phyloP scores from a whole-genome alignment of 2,888 invertebrate species.

The Latrodectus elegans region DNA sequence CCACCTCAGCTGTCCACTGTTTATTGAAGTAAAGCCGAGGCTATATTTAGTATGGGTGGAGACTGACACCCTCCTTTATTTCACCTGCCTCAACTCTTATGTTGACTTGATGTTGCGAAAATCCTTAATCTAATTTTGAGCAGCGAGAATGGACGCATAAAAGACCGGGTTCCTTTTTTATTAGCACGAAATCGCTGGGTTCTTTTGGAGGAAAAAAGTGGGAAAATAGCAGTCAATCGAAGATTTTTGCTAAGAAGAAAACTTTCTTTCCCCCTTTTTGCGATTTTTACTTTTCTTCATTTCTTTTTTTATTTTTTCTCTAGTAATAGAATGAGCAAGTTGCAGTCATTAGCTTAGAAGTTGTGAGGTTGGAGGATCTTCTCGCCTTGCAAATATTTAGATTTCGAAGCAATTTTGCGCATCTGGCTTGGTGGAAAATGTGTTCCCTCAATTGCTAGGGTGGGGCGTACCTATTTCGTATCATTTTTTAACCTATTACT shows the following conservation, averaged over 20 bases:
- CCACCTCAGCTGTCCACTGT: conserved; percentile 62
- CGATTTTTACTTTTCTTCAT: conserved; percentile 7
- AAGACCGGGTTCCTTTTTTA: conserved; percentile 64
- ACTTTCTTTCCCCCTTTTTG: conserved; percentile 39
- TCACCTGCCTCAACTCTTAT: conserved; percentile 64
- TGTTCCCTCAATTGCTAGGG: conserved; percentile 49
- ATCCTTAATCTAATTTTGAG: conserved; percentile 68
- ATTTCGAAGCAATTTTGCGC: conserved; percentile 22
- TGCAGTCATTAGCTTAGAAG: conserved; percentile 57
- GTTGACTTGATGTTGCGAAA: conserved; percentile 68
- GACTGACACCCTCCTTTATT: conserved; percentile 48
- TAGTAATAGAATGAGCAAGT: conserved; percentile 28
- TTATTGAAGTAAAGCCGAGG: conserved; percentile 61
- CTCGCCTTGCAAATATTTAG: conserved; percentile 25
- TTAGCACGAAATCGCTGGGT: conserved; percentile 43
- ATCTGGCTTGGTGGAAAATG: conserved; percentile 28
- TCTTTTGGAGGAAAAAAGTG: background rate
- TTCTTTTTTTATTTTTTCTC: conserved; percentile 9
- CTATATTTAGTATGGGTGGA: conserved; percentile 67
- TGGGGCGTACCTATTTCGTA: conserved; percentile 32
- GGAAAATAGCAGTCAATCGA: conserved; percentile 42
- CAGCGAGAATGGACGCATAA: conserved; percentile 60
- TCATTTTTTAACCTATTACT: conserved; percentile 46
- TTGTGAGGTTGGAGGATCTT: conserved; percentile 46
- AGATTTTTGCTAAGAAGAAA: conserved; percentile 62